Evolutionary conservation across 2,113 vertebrate genomes (phyloP).

Genomic region (Gulo gulo): DNA sequence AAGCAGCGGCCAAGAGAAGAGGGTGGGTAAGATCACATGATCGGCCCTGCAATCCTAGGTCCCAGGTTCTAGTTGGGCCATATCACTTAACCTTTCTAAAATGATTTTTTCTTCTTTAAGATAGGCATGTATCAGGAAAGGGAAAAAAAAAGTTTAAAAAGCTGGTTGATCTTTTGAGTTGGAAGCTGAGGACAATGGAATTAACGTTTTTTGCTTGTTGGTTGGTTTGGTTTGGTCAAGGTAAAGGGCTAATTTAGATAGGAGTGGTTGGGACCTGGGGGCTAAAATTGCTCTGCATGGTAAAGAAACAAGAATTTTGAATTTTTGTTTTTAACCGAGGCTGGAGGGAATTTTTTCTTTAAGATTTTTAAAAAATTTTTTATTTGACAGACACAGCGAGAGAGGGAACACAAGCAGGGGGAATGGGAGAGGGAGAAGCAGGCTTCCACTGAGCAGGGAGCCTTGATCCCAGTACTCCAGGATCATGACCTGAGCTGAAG

Average conservation of each 20-base stretch:
- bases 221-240: neutral
- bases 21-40: accelerated
- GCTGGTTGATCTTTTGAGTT: neutral
- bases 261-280: neutral
- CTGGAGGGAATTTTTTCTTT: neutral
- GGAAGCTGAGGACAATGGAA: neutral
- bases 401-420: too few species aligned
- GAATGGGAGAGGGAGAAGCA: too few species aligned
- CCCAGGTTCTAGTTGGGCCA: neutral
- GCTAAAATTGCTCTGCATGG: neutral
- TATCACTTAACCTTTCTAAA: neutral
- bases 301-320: neutral
- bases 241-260: neutral
- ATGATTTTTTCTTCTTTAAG: neutral
- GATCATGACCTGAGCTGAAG: too few species aligned
- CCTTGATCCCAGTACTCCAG: too few species aligned
- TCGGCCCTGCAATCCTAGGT: neutral
- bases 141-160: neutral
- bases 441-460: too few species aligned
- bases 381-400: too few species aligned
- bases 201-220: neutral
- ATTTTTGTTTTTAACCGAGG: neutral
- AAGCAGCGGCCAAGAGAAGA: accelerated
- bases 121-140: neutral
- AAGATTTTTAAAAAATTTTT: too few species aligned